Base-by-base conservation (phyloP, 1,140 invertebrate species). In the Leptinotarsa undecemlineata region DNA sequence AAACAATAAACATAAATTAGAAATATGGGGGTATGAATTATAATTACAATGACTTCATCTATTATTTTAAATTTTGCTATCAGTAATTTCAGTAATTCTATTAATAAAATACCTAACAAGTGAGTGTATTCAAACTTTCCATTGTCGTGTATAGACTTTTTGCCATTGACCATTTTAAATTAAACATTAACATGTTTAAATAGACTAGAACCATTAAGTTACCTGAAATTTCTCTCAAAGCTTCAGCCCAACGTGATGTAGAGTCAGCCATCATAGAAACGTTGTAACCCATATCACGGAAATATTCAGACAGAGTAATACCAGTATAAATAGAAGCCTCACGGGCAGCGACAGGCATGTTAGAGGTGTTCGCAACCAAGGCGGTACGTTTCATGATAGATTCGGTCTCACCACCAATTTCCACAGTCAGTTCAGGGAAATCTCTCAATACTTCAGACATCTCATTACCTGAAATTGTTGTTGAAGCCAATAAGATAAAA, bases 231-330 rank as follows among this genome's bases (percentile, higher is more conserved):
- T 99, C 98, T 92, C 98, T 92, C 85, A 99, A 89, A 82, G 98
- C 98, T 87, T 99, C 98, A 70, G 98, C 98, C 98, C 98, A 99
- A 89, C 98, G 96, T 21, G 98, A 99, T 15, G 98, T 99, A n/a
- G 98, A 99, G 87, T 99, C 98, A 81, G 98, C 98, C 98, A 99
- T 99, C 98, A 99, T 99, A 72, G 98, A 98, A 33, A 99, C 98
- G 85, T 99, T 98, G 90, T 99, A 98, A 87, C 98, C 98, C 98
- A 99, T 99, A 86, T 99, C 97, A 85, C 94, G 90, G 90, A 99
- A 99, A 86, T 99, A 99, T 87, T 99, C 98, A 26, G 97, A 98
- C 3, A 99, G 87, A 0, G 98, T 99, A 85, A 99, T 99, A 85
- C 96, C 95, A 69, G 98, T 99, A 85, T 99, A 99, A 86, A 99